Evolutionary conservation across 2,797 vertebrate species (phyloP), one percentile per base, ranked within the genome.

Genomic region (Pantherophis vulpinus): DNA sequence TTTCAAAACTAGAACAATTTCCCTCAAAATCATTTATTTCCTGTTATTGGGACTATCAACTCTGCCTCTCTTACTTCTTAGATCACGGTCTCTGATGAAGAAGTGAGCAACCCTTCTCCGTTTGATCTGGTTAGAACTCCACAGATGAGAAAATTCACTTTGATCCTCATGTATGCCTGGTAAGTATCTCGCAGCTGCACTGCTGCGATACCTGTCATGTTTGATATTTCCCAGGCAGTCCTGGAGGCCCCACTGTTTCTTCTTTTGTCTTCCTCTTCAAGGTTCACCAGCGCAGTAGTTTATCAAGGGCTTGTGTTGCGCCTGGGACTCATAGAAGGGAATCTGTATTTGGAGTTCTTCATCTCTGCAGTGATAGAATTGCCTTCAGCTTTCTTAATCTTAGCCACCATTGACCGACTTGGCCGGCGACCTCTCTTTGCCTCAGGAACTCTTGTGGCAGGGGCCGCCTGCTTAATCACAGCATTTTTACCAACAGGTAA

Each of bases 271-370:
- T 63, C 91, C 95, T 56, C 79, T 42, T 55, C 7, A 91, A 99
- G 99, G 99, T 99, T 99, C 95, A 98, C 98, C 86, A 99, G 98
- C 13, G 98, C 99, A 0, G 98, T 99, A 94, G 98, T 99, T 1
- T 99, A 99, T 94, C 99, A 99, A 95, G 99, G 99, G 11, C 98
- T 99, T 20, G 98, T 99, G 95, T 99, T 99, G 99, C 98, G 99
- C 56, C 96, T 99, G 89, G 99, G 99, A 0, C 98, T 99, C 23
- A 91, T 98, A 0, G 98, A 98, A 90, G 99, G 98, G 97, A 98
- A 99, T 54, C 96, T 99, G 92, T 99, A 99, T 95, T 27, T 99
- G 0, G 98, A 99, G 95, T 99, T 99, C 96, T 98, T 99, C 93
- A 98, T 99, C 97, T 98, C 99, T 0, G 98, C 97, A 60, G 96